A percentile compares a stretch with the other conserved stretches of the same genome.
Evolutionary conservation across 2,888 invertebrate species (phyloP).

Genomic region (Caenorhabditis wallacei): DNA sequence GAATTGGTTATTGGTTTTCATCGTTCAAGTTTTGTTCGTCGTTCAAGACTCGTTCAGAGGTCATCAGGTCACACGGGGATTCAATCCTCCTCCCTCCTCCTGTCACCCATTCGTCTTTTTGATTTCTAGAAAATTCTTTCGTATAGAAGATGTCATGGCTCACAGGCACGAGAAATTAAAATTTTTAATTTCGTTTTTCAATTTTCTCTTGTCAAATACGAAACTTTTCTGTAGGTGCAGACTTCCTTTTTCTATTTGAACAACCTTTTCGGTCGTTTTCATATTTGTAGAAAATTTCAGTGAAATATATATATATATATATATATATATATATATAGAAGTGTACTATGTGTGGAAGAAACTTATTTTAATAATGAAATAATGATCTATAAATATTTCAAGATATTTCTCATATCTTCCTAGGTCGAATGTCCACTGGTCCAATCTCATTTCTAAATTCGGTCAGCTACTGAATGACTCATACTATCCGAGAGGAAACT

Average conservation of each 20-base stretch:
- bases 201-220: constrained; percentile 10
- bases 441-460: constrained; percentile 29
- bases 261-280: constrained; percentile 44
- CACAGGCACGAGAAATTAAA: not conserved
- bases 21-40: not conserved
- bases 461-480: constrained; percentile 34
- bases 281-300: constrained; percentile 3
- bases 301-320: not conserved
- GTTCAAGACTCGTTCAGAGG: constrained; percentile 9
- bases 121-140: constrained; percentile 24
- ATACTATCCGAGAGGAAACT: constrained; percentile 20
- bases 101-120: not conserved
- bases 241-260: constrained; percentile 37
- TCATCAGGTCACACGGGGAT: constrained; percentile 49
- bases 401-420: not conserved
- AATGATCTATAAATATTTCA: constrained; percentile 14
- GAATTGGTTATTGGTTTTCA: constrained; percentile 31
- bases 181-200: constrained; percentile 1
- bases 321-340: not conserved
- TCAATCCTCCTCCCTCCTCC: not conserved
- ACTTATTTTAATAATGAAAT: not conserved
- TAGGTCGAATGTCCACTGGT: not conserved
- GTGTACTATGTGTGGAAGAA: not conserved
- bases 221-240: constrained; percentile 10
- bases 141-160: constrained; percentile 21